Conservation (phyloP, 2,113 vertebrate genomes). For the Anolis sagrei region DNA sequence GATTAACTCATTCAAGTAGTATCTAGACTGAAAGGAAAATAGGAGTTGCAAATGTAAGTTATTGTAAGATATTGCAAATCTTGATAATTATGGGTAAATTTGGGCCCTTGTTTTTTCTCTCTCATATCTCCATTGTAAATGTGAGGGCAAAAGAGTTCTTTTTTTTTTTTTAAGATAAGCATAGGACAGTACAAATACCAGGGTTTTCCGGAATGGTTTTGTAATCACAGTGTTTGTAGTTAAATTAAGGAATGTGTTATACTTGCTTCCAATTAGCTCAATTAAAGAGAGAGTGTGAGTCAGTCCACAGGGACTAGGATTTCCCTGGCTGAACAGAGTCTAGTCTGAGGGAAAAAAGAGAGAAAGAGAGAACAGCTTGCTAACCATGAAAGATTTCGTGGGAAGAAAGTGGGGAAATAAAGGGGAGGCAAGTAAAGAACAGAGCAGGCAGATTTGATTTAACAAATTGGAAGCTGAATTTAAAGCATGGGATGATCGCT, state of each 20-base stretch:
- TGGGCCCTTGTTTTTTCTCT: background rate
- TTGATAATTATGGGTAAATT: background rate
- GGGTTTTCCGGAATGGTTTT: conserved; percentile 40
- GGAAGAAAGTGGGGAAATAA: background rate
- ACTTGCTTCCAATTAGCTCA: conserved; percentile 52
- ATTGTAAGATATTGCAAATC: too few relatives aligned
- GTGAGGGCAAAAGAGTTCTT: background rate
- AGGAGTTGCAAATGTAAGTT: background rate
- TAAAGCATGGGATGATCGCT: background rate
- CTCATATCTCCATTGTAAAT: background rate
- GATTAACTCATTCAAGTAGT: background rate
- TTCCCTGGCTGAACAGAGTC: background rate
- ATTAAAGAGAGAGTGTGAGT: conserved; percentile 51
- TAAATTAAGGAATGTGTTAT: background rate
- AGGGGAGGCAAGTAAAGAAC: background rate
- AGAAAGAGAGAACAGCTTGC: conserved; percentile 4
- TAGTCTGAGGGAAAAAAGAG: background rate
- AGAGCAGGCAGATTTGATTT: background rate
- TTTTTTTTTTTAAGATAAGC: background rate
- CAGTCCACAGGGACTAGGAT: conserved; percentile 35
- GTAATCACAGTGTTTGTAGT: conserved; percentile 40
- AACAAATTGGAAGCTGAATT: background rate
- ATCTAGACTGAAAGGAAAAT: background rate
- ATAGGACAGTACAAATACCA: background rate
- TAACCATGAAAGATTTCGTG: background rate